phyloP scores from a whole-genome alignment of 2,797 vertebrate genomes.

The Tokudaia muenninki region DNA sequence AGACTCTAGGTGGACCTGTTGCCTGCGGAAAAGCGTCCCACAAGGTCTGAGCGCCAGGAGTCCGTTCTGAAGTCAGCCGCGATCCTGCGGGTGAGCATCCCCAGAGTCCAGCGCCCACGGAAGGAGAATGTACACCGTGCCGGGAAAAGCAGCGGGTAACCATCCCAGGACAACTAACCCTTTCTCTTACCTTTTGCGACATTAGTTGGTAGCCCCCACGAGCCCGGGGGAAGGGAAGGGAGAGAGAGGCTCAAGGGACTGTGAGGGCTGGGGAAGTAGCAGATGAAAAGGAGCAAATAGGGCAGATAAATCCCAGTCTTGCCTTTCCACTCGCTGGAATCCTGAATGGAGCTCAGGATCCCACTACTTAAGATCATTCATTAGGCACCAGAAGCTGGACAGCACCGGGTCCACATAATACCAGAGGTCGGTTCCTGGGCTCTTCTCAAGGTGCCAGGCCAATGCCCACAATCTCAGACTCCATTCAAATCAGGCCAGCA shows the following conservation, averaged over 20 bases:
- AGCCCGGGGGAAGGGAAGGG: neutral
- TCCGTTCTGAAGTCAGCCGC: neutral
- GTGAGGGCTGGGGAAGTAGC: neutral
- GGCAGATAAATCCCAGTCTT: neutral
- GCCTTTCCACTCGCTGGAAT: neutral
- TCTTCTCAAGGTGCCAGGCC: neutral
- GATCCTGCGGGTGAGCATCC: neutral
- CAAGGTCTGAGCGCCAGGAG: neutral
- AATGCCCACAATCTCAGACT: neutral
- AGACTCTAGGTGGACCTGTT: conserved; percentile 11
- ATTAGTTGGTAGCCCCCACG: neutral
- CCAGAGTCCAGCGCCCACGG: neutral
- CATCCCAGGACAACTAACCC: neutral
- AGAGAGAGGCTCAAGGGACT: neutral
- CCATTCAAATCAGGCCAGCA: neutral
- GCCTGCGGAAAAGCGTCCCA: neutral
- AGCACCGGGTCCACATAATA: neutral
- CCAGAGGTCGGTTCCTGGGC: accelerated
- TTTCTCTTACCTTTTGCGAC: neutral
- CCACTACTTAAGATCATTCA: neutral
- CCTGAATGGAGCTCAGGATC: neutral
- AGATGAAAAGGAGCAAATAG: neutral
- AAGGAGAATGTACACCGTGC: neutral
- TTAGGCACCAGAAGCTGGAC: conserved; percentile 57
- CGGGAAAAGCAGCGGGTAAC: neutral